phyloP scores from a whole-genome alignment of 1,140 invertebrate genomes.

The Cydia splendana region DNA sequence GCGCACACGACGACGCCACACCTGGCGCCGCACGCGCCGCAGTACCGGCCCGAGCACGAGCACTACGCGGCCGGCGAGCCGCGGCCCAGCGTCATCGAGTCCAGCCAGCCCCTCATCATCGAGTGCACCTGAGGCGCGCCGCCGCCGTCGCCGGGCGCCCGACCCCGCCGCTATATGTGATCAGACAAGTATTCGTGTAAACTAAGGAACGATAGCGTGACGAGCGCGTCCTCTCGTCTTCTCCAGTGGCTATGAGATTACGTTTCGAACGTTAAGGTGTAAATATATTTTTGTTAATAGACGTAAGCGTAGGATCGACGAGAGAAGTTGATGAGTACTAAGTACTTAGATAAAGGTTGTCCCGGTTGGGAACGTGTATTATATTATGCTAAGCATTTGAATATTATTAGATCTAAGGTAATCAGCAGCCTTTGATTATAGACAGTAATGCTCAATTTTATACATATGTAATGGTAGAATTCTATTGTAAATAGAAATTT shows the following conservation, averaged over 20 bases:
- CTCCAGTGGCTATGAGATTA: conserved; percentile 77
- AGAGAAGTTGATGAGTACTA: conserved; percentile 67
- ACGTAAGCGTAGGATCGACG: conserved; percentile 48
- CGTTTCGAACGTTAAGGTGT: conserved; percentile 67
- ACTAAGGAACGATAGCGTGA: conserved; percentile 51
- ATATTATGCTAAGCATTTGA: conserved; percentile 56
- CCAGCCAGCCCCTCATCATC: conserved; percentile 91
- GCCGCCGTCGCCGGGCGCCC: conserved; percentile 50
- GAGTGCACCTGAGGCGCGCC: conserved; percentile 87
- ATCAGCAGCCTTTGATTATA: conserved; percentile 64
- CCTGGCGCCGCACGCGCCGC: conserved; percentile 62
- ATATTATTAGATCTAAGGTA: conserved; percentile 62
- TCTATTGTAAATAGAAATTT: conserved; percentile 70
- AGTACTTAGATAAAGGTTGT: conserved; percentile 66
- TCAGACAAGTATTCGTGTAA: conserved; percentile 64
- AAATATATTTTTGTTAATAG: conserved; percentile 60
- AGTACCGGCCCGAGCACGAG: conserved; percentile 61
- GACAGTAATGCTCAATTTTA: conserved; percentile 73
- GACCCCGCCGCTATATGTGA: conserved; percentile 70
- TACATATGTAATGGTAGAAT: conserved; percentile 61
- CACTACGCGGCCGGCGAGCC: conserved; percentile 79
- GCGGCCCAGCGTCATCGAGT: conserved; percentile 90
- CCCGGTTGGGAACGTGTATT: conserved; percentile 46
- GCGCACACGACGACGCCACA: conserved; percentile 69
- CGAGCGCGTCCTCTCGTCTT: conserved; percentile 52